Conservation (phyloP, 2,113 vertebrate genomes). For the Psittacara wagleri region DNA sequence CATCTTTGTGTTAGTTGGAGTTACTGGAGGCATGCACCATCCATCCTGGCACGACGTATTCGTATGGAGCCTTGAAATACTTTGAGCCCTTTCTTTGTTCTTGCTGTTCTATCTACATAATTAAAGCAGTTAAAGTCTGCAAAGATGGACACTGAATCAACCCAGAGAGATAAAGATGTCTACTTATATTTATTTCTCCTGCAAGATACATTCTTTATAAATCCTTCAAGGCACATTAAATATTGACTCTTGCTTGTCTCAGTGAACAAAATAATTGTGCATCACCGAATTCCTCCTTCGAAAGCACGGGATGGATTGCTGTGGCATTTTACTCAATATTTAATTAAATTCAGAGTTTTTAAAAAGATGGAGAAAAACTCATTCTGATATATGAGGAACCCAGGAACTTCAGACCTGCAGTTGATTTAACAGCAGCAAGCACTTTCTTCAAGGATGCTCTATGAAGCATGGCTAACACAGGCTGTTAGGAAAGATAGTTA, state of each 20-base stretch:
- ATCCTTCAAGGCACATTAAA: constrained; percentile 63
- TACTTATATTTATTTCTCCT: constrained; percentile 20
- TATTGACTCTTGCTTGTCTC: constrained; percentile 51
- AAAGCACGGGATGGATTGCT: constrained; percentile 17
- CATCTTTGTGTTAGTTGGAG: background rate
- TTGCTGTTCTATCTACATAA: constrained; percentile 1
- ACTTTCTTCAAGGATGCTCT: background rate
- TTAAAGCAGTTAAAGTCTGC: background rate
- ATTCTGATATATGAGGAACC: background rate
- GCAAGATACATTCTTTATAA: constrained; percentile 42
- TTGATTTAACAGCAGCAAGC: background rate
- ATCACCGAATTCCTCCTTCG: background rate
- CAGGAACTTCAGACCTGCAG: background rate
- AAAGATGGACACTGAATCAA: constrained; percentile 8
- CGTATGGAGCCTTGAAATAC: background rate
- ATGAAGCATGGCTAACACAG: background rate
- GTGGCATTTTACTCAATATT: constrained; percentile 45
- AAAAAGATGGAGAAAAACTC: background rate
- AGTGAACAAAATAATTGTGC: constrained; percentile 30
- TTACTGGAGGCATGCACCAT: background rate
- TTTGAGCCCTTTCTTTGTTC: background rate
- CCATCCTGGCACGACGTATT: rapidly evolving
- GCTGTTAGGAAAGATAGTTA: background rate
- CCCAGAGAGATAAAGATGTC: constrained; percentile 38
- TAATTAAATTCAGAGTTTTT: constrained; percentile 5